phyloP scores from a whole-genome alignment of 1,140 invertebrate genomes.

The Dufourea novaeangliae region DNA sequence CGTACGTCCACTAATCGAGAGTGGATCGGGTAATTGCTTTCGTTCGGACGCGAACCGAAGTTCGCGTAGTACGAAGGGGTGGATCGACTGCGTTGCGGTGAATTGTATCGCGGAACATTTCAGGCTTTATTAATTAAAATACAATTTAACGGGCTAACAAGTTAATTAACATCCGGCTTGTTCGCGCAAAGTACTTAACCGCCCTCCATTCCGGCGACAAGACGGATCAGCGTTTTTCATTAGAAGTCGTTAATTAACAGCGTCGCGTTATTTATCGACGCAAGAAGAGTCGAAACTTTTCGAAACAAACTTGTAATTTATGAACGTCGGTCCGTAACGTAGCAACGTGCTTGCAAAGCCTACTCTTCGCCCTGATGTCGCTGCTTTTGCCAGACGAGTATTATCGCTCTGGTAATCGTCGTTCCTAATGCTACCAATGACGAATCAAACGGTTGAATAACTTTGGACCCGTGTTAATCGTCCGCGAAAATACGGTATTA shows the following conservation, averaged over 20 bases:
- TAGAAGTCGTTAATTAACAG: conserved; percentile 10
- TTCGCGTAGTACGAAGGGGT: background rate
- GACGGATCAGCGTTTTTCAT: background rate
- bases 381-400: no score
- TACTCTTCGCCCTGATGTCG: no score
- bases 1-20: conserved; percentile 51
- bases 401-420: no score
- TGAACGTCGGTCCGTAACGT: background rate
- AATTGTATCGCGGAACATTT: background rate
- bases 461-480: conserved; percentile 48
- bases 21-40: conserved; percentile 60
- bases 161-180: conserved; percentile 7
- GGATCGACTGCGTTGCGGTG: background rate
- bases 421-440: no score
- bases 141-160: conserved; percentile 6
- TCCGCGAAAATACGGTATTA: conserved; percentile 45
- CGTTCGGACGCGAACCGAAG: conserved; percentile 26
- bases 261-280: background rate
- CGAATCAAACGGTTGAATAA: background rate
- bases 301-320: background rate
- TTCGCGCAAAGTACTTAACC: background rate
- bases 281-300: background rate
- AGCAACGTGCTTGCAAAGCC: no score
- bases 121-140: conserved; percentile 1
- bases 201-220: background rate